phyloP scores from a whole-genome alignment of 1,140 invertebrate species.

The Melanaphis sacchari region DNA sequence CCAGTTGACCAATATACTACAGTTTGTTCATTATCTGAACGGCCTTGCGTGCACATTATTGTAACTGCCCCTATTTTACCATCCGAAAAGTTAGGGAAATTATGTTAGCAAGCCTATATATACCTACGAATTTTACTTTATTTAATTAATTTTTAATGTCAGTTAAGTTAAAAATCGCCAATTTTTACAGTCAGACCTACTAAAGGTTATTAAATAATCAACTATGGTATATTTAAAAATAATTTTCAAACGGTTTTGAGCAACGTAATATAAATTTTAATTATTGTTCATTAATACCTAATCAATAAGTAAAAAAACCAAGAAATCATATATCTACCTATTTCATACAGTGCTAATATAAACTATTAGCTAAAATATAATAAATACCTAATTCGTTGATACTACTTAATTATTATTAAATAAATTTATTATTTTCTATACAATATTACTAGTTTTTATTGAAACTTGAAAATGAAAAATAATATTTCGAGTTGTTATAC shows the following conservation, averaged over 20 bases:
- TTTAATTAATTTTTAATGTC: neutral
- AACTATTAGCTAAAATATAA: neutral
- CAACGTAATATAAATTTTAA: neutral
- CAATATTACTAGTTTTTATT: neutral
- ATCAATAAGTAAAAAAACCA: neutral
- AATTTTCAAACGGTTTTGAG: accelerated
- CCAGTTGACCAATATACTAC: neutral
- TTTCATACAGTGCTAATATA: neutral
- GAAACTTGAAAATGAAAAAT: neutral
- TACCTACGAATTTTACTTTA: neutral
- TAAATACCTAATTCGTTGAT: no score
- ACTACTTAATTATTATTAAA: no score
- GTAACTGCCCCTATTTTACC: neutral
- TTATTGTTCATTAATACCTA: neutral
- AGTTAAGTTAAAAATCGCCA: neutral
- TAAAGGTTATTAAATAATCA: no score
- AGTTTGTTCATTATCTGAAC: neutral
- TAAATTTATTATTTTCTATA: no score
- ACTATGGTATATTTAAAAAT: neutral
- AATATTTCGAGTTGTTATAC: neutral
- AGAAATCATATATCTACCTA: neutral
- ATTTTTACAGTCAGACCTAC: neutral
- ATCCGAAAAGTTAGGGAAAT: neutral
- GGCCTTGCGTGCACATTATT: neutral
- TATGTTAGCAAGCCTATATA: accelerated